These are phyloP conservation scores for Macaca fascicularis DNA, from an alignment of 2,113 vertebrate genomes.

Conservation along the genomic window DNA sequence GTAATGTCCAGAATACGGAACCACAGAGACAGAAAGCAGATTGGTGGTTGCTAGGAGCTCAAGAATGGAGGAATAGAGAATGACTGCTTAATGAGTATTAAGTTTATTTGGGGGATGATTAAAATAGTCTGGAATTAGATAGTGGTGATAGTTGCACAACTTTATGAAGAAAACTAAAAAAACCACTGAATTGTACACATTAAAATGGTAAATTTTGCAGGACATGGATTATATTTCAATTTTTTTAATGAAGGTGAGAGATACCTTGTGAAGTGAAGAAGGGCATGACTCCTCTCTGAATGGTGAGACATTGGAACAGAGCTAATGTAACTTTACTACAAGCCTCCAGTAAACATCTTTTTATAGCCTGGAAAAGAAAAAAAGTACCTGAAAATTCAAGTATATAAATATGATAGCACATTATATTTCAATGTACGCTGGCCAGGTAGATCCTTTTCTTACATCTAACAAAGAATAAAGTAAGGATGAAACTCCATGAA, in stretches of 20 bases:
- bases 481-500: background rate
- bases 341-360: background rate
- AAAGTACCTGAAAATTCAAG: background rate
- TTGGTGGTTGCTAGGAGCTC: background rate
- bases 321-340: background rate
- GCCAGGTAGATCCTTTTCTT: background rate
- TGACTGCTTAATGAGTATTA: background rate
- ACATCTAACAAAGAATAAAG: background rate
- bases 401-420: background rate
- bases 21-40: background rate
- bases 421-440: background rate
- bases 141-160: background rate
- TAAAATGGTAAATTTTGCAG: background rate
- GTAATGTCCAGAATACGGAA: background rate
- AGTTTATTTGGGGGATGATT: background rate
- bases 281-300: background rate
- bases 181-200: background rate
- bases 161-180: background rate
- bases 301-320: background rate
- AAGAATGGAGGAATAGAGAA: too few relatives aligned
- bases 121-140: background rate
- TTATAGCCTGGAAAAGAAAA: background rate
- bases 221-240: background rate
- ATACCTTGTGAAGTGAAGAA: background rate
- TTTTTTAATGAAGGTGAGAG: background rate